A percentile compares a stretch with the other conserved stretches of the same genome.
phyloP scores from a whole-genome alignment of 2,113 vertebrate species.

The Xyrauchen texanus region DNA sequence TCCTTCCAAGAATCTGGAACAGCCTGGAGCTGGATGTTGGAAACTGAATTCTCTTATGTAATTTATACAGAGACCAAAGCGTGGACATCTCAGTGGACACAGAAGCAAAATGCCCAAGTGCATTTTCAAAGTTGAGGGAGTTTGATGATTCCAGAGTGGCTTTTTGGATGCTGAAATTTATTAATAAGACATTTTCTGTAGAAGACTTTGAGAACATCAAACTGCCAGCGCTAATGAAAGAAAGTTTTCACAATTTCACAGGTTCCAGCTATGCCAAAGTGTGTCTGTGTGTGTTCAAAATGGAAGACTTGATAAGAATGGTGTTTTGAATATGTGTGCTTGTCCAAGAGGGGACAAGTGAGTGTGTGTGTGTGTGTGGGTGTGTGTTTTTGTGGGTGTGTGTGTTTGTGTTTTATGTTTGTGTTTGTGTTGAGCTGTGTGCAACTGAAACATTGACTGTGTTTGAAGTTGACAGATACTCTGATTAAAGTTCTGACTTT shows the following conservation, averaged over 20 bases:
- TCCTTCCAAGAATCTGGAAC: background rate
- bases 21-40: background rate
- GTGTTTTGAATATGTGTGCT: slow-evolving; percentile 20
- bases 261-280: background rate
- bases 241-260: background rate
- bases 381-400: no score
- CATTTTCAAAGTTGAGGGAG: background rate
- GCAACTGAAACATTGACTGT: slow-evolving; percentile 29
- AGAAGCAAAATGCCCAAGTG: slow-evolving; percentile 3
- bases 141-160: background rate
- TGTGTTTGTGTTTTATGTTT: no score
- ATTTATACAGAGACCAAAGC: background rate
- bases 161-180: slow-evolving; percentile 19
- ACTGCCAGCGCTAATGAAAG: slow-evolving; percentile 43
- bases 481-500: slow-evolving; percentile 70
- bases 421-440: background rate
- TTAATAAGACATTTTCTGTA: background rate
- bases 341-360: slow-evolving; percentile 8
- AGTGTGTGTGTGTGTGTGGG: slow-evolving; percentile 11
- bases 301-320: slow-evolving; percentile 25
- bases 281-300: slow-evolving; percentile 22
- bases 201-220: slow-evolving; percentile 22
- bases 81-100: background rate
- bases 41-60: background rate
- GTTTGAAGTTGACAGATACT: slow-evolving; percentile 73